Base-by-base conservation (phyloP, 2,113 vertebrate genomes). In the human region DNA sequence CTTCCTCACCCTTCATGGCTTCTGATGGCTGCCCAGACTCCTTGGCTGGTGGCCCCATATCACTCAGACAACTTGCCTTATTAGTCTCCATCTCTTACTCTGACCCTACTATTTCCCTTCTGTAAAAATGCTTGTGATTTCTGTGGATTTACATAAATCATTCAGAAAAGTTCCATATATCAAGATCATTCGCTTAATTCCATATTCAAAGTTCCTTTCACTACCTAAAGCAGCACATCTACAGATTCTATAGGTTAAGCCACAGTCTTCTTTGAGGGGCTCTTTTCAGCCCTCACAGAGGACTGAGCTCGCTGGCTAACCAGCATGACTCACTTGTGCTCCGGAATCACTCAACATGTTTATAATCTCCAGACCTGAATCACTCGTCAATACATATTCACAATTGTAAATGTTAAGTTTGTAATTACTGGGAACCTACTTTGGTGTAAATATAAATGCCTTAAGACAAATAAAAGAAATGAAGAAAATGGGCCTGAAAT, bases 31-130 rank as follows among this genome's bases (percentile, higher is more conserved):
- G 6, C 86, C 52, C 23, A 38, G 25, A 30, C 8, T 5, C 30
- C 4, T 59, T 22, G 52, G 6, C 11, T 22, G 1, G 6, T 40
- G n/a, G 16, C n/a, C 35, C 1, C 25, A 14, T 6, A 17, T 59
- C 38, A 57, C 16, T 9, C 17, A 5, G 25, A 17, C 18, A 5
- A 4, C 6, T 35, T 16, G 8, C 2, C 1, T 43, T 20, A 5
- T 8, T 5, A 14, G 0, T 14, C 43, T 25, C 32, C 20, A 25
- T 6, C 12, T 13, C 38, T 59, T 38, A 59, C 17, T 18, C 68
- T 22, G 10, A 8, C 50, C 17, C 66, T 3, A 2, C 52, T 23
- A 2, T 32, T 40, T 45, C 40, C 52, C 14, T 45, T 11, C 12
- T 8, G 8, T 2, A 14, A 45, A 7, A 20, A 45, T 11, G 11